Conservation (phyloP, 2,113 vertebrate species). For the Crypturellus undulatus region DNA sequence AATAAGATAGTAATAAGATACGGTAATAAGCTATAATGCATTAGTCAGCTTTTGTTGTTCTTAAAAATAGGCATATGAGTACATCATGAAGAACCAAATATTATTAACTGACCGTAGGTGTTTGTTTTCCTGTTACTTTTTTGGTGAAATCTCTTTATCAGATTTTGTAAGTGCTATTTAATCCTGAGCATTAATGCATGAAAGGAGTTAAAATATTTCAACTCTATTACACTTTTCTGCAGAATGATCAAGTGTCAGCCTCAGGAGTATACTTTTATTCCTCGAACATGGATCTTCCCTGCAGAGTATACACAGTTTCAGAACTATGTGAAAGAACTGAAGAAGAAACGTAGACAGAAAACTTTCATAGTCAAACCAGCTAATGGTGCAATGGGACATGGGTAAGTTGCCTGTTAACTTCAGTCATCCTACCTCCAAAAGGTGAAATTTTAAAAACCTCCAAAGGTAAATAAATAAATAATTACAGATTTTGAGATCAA, state of each 20-base stretch:
- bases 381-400: slow-evolving; percentile 98
- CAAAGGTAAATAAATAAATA: neutral
- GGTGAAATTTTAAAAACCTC: neutral
- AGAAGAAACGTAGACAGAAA: slow-evolving; percentile 95
- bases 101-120: neutral
- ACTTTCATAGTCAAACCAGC: slow-evolving; percentile 98
- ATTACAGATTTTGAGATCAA: neutral
- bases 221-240: slow-evolving; percentile 22
- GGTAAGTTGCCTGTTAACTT: slow-evolving; percentile 81
- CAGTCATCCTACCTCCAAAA: neutral
- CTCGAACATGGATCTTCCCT: slow-evolving; percentile 97
- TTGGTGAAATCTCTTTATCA: neutral
- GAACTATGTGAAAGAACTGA: slow-evolving; percentile 96
- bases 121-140: neutral
- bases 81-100: neutral
- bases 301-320: slow-evolving; percentile 97
- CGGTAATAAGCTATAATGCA: neutral
- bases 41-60: neutral
- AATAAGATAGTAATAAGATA: neutral
- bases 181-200: neutral
- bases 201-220: neutral
- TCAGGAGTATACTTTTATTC: slow-evolving; percentile 96
- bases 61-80: neutral
- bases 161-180: neutral
- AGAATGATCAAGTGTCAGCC: slow-evolving; percentile 98